Evolutionary conservation across 2,797 vertebrate species (phyloP).

Genomic region (Rhinatrema bivittatum): DNA sequence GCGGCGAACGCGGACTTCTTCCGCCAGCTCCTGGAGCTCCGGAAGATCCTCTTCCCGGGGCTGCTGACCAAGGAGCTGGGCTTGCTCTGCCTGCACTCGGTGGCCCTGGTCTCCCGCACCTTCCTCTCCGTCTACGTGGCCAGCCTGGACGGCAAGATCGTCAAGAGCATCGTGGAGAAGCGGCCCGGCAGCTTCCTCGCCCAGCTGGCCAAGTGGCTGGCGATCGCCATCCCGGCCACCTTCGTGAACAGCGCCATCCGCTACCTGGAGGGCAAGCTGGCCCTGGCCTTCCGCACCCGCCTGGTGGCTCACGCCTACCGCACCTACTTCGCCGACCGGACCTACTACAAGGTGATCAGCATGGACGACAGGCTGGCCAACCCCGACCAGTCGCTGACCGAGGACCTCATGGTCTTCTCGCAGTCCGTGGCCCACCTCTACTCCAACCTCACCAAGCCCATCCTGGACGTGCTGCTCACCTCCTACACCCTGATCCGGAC

Average conservation of each 20-base stretch:
- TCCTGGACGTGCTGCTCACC: conserved; percentile 88
- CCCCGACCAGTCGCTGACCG: conserved; percentile 93
- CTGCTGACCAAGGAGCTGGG: conserved; percentile 77
- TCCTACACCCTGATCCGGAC: conserved; percentile 93
- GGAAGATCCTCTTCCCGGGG: conserved; percentile 80
- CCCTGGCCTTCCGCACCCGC: conserved; percentile 88
- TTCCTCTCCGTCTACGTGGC: conserved; percentile 96
- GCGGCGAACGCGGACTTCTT: conserved; percentile 79
- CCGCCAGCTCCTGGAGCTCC: conserved; percentile 78
- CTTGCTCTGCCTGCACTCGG: conserved; percentile 83
- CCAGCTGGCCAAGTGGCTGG: conserved; percentile 87
- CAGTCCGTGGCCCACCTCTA: conserved; percentile 93
- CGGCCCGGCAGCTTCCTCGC: conserved; percentile 74
- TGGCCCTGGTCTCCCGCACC: conserved; percentile 85
- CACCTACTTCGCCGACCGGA: conserved; percentile 90
- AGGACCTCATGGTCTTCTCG: conserved; percentile 94
- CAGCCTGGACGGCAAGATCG: conserved; percentile 88
- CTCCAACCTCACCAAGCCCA: conserved; percentile 95
- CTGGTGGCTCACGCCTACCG: conserved; percentile 83
- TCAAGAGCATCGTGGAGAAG: conserved; percentile 94
- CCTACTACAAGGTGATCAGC: conserved; percentile 90
- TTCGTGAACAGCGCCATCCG: conserved; percentile 97
- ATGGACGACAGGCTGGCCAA: conserved; percentile 93
- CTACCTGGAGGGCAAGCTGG: conserved; percentile 90
- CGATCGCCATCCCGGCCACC: conserved; percentile 92